Evolutionary conservation across 2,888 invertebrate genomes (phyloP), one percentile per base, ranked within the genome.

Genomic region (Amiota communis): DNA sequence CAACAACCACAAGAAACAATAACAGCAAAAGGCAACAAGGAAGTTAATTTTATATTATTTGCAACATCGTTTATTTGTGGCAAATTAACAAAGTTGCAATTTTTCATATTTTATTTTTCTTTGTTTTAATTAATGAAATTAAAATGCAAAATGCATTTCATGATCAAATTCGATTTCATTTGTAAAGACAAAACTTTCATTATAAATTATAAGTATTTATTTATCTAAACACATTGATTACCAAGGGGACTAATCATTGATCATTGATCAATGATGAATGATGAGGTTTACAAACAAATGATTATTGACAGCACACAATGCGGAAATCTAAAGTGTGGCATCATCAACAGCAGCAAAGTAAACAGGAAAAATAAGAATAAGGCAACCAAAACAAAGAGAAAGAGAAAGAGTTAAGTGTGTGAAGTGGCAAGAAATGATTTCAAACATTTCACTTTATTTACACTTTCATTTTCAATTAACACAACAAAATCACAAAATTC

Each of bases 1-100:
- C 36, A 36, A 1, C 1, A 3, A 23, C 1, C 1, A 1, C 1
- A 3, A 23, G 3, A 23, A 1, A 23, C 2, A 23, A 23, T 2
- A 1, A 23, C n/a, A 53, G 57, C 53, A 72, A 67, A 49, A 73
- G 71, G 76, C 70, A 77, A 61, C 79, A 77, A 79, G 75, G 75
- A 81, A 81, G 81, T 84, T 84, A 85, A 84, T 84, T 85, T 79
- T 82, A 84, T 84, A 84, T 85, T 85, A 84, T 82, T 84, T 84
- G 75, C 80, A 75, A 36, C 83, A 82, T 82, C 85, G 83, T 79
- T 85, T 85, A 84, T 82, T 81, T 85, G 80, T 79, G 71, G 80
- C 81, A 85, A 85, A 84, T 84, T 85, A 84, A 81, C 80, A 79
- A 80, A 85, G 77, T 80, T 80, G 82, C 82, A 83, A 85, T 83